These are phyloP conservation scores for Nudaria mundana DNA, from an alignment of 2,888 invertebrate genomes.

Conservation along the genomic window DNA sequence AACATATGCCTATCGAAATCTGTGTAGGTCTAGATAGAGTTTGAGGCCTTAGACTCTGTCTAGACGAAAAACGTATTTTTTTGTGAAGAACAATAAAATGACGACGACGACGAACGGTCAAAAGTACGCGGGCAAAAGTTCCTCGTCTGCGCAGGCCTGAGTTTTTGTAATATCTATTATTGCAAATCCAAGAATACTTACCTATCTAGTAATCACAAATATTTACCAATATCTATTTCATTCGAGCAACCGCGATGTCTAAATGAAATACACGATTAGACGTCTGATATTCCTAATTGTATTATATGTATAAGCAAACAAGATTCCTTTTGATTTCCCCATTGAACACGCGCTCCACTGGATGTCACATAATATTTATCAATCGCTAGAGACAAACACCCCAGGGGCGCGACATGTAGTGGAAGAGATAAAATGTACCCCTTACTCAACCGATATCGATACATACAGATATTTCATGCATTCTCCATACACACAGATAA, in stretches of 20 bases:
- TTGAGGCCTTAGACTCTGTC: too few relatives aligned
- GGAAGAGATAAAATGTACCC: conserved; percentile 64
- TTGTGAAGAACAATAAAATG: too few relatives aligned
- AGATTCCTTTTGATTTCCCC: conserved; percentile 30
- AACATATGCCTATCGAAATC: too few relatives aligned
- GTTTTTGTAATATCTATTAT: too few relatives aligned
- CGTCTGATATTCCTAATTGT: conserved; percentile 21
- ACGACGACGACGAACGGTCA: too few relatives aligned
- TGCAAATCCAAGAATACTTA: neutral
- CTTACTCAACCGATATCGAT: conserved; percentile 18
- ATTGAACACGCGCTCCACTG: conserved; percentile 30
- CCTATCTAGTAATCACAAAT: neutral
- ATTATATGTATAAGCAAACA: conserved; percentile 26
- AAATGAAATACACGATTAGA: conserved; percentile 14
- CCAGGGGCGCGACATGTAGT: conserved; percentile 52
- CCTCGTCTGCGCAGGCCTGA: too few relatives aligned
- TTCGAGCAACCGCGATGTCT: neutral
- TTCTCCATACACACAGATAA: too few relatives aligned
- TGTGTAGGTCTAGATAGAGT: too few relatives aligned
- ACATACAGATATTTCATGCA: conserved; percentile 12
- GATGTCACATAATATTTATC: conserved; percentile 52
- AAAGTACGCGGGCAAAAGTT: too few relatives aligned
- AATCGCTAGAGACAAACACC: conserved; percentile 59
- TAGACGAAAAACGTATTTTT: too few relatives aligned
- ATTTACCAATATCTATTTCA: too few relatives aligned